Base-by-base conservation (phyloP, 2,113 vertebrate genomes). In the Chaetura pelagica region DNA sequence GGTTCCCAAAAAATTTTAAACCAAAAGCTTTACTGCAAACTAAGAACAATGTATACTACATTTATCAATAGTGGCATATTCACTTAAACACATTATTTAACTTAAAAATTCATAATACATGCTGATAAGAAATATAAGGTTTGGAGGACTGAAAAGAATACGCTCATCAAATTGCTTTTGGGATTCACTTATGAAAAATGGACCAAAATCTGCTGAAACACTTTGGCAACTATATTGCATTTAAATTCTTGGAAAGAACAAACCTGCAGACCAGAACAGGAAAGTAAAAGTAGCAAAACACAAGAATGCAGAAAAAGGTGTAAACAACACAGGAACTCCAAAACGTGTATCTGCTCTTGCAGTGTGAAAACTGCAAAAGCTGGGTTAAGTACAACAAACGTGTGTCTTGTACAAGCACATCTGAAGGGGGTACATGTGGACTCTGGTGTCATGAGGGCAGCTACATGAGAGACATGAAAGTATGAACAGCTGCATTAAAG, bases 351-450 rank as follows among this genome's bases (percentile, higher is more conserved):
- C 38, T 10, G 38, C 8, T 38, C 38, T 38, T 38, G 38, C 38
- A 38, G 38, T 38, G 38, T 38, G 38, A 38, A 38, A 38, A 38
- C 38, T 38, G 38, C 38, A 38, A 38, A 38, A 38, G 38, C 38
- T 38, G 38, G 38, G 10, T 38, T 38, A 38, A 38, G 38, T 38
- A 38, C 38, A 38, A 26, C 1, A 1, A 63, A 30, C 0, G 0
- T 4, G 20, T 55, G 6, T 24, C 54, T 38, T 76, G 61, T 18
- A 61, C 40, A 46, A 68, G 85, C 7, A 17, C 5, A 40, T 13
- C 29, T 32, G 42, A 57, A 81, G 42, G 54, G 67, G 21, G 35
- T 7, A 35, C 14, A 6, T 3, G 10, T 32, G 17, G 68, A 44
- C 46, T 34, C 2, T 0, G 76, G 12, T 8, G 12, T 42, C 85